These are phyloP conservation scores for Heliocidaris tuberculata DNA, from an alignment of 35 echinoderm and acorn worm species.

Conservation along the genomic window DNA sequence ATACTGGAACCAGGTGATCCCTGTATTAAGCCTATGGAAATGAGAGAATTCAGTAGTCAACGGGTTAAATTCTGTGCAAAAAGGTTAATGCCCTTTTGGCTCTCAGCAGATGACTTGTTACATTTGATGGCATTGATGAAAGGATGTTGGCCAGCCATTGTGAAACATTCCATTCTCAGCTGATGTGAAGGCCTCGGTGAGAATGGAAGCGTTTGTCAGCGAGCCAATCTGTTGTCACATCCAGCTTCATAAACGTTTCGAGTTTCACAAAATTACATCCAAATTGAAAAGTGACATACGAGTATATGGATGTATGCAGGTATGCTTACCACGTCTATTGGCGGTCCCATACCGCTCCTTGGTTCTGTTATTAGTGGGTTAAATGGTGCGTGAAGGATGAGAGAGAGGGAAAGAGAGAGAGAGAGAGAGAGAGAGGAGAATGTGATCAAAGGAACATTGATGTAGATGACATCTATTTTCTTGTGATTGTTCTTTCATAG, in stretches of 20 bases:
- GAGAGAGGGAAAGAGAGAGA: background rate
- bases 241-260: conserved; percentile 9
- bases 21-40: no score
- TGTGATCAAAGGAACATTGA: background rate
- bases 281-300: conserved; percentile 18
- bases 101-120: background rate
- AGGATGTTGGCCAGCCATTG: background rate
- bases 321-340: background rate
- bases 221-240: background rate
- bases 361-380: background rate
- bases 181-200: background rate
- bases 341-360: background rate
- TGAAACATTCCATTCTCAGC: background rate
- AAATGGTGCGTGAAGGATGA: conserved; percentile 28
- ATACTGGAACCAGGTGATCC: no score
- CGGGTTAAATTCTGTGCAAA: no score
- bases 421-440: background rate
- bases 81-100: no score
- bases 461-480: background rate
- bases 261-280: conserved; percentile 12
- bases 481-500: background rate
- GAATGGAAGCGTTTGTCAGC: background rate
- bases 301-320: background rate
- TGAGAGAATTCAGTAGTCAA: no score
- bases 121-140: background rate